Base-by-base conservation (phyloP, 2,888 invertebrate genomes). In the Eupsilia transversa region DNA sequence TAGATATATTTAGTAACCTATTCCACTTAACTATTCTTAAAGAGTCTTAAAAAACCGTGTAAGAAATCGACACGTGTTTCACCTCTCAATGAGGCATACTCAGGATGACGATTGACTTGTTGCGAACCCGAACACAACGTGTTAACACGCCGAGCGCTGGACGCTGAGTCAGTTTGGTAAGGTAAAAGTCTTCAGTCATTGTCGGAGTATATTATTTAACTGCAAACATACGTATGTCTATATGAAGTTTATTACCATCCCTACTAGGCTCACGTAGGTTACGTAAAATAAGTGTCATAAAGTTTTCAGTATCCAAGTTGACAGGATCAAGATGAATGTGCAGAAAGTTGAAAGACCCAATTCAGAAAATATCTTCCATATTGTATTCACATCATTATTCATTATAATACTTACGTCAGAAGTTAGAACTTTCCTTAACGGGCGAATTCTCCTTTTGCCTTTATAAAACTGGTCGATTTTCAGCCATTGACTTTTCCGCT, bases 321-420 rank as follows among this genome's bases (percentile, higher is more conserved):
- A 56, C 54, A 49, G 20, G 56, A 82, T 66, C 68, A 78, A 82
- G 83, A 78, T 82, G 61, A 35, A 78, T 82, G 68, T 68, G 57
- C 56, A 33, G 1, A 61, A 77, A 61, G 68, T 57, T 56, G 77
- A 76, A 77, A 57, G 52, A 57, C n/a, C 65, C 33, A 56, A 74
- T 82, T 82, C 46, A 35, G 54, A 78, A 78, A 77, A 77, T 43
- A 61, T 67, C 46, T 61, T 14, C 35, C 17, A 57, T 20, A 35
- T 77, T 82, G 30, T 38, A 14, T 61, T 77, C 41, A 9, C 20
- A 56, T 52, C 66, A 49, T 82, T 65, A 65, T 82, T 82, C 65
- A 52, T 46, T 82, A 59, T 81, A 60, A 35, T 59, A 43, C 63
- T 30, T 38, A 43, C 27, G 20, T 52, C 57, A 64, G 12, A 60